These are phyloP conservation scores for Eupithecia dodoneata DNA, from an alignment of 2,888 invertebrate genomes.

Conservation along the genomic window DNA sequence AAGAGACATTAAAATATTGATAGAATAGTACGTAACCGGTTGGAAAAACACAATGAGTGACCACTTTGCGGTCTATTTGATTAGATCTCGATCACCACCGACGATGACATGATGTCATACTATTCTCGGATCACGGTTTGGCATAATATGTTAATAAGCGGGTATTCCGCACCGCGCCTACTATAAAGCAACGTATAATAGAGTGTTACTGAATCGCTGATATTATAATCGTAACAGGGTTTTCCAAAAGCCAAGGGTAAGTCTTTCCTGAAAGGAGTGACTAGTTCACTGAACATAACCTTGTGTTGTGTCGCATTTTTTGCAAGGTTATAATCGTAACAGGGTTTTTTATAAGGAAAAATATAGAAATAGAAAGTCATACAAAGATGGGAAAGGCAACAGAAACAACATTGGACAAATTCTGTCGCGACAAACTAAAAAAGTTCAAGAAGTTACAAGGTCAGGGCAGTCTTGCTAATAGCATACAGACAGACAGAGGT, in stretches of 20 bases:
- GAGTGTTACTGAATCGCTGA: not conserved
- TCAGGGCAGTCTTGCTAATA: not conserved
- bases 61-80: constrained; percentile 23
- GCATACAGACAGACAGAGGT: not conserved
- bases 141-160: constrained; percentile 14
- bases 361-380: not conserved
- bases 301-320: not conserved
- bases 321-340: not conserved
- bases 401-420: not conserved
- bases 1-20: constrained; percentile 6
- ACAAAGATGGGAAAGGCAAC: not conserved
- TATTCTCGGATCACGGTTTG: constrained; percentile 15
- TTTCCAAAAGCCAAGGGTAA: not conserved
- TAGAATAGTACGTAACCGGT: constrained; percentile 3
- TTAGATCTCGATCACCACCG: constrained; percentile 10
- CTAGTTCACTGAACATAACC: not conserved
- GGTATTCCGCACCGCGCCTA: constrained; percentile 3
- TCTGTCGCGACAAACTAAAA: not conserved
- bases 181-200: not conserved
- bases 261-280: not conserved
- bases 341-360: not conserved
- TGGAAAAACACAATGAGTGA: constrained; percentile 8
- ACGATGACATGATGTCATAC: constrained; percentile 11
- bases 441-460: not conserved
- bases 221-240: not conserved